phyloP scores from a whole-genome alignment of 2,888 invertebrate genomes.

The Sisyra nigra region DNA sequence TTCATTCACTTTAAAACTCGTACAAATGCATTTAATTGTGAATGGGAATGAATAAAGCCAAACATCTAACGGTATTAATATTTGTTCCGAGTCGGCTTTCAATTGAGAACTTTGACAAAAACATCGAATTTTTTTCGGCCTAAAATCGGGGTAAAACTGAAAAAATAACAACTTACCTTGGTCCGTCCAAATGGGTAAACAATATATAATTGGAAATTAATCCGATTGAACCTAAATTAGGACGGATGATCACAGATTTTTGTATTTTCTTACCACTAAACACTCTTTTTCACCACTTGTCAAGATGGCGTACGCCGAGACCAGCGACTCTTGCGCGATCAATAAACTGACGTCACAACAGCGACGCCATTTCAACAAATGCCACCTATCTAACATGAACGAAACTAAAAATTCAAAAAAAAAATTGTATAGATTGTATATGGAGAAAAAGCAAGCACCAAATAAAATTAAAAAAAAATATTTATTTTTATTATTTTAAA shows the following conservation, averaged over 20 bases:
- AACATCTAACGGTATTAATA: constrained; percentile 10
- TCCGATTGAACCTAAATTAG: constrained; percentile 22
- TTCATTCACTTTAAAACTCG: too few species aligned
- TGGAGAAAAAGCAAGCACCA: background rate
- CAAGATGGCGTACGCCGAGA: constrained; percentile 33
- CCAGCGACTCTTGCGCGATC: constrained; percentile 23
- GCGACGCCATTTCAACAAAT: constrained; percentile 10
- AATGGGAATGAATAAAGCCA: constrained; percentile 1
- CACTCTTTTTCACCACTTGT: constrained; percentile 26
- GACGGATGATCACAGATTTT: constrained; percentile 30
- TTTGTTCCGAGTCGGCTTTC: constrained; percentile 8
- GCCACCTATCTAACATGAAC: constrained; percentile 16
- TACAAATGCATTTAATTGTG: too few species aligned
- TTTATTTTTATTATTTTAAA: background rate
- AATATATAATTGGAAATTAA: constrained; percentile 27
- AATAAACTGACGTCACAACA: constrained; percentile 26
- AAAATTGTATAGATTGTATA: background rate
- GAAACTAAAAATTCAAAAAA: background rate
- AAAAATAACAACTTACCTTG: constrained; percentile 49
- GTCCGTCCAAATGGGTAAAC: constrained; percentile 61
- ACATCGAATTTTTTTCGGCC: constrained; percentile 5
- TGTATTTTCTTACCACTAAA: constrained; percentile 21
- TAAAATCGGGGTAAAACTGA: constrained; percentile 18
- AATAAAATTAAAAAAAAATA: constrained; percentile 1
- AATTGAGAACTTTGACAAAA: constrained; percentile 9